A percentile compares a stretch with the other conserved stretches of the same genome.
These are phyloP conservation scores for Acanthochromis polyacanthus DNA, from an alignment of 2,113 vertebrate species.

Conservation along the genomic window DNA sequence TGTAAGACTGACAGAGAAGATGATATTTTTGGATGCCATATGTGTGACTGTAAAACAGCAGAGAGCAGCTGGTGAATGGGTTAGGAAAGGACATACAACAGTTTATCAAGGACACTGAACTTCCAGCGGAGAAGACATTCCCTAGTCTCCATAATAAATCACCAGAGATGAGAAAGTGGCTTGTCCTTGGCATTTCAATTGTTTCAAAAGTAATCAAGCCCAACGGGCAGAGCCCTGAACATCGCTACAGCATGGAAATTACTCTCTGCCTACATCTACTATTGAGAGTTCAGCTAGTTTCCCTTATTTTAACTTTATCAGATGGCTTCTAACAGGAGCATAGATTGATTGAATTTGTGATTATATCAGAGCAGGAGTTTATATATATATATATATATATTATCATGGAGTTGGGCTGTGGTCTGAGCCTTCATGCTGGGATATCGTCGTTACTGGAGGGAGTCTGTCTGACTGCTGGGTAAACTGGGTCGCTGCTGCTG, in stretches of 20 bases:
- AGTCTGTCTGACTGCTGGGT: not conserved
- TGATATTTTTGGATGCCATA: not conserved
- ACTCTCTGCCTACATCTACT: not conserved
- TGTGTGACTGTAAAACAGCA: conserved; percentile 24
- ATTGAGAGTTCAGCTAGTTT: not conserved
- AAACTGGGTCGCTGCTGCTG: not conserved
- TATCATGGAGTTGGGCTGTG: no score
- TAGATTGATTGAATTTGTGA: not conserved
- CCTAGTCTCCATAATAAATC: conserved; percentile 36
- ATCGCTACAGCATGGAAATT: conserved; percentile 15
- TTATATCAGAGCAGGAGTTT: not conserved
- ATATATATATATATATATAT: no score
- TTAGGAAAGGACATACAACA: conserved; percentile 14
- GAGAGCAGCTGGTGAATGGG: conserved; percentile 23
- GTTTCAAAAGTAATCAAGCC: conserved; percentile 29
- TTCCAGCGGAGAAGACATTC: conserved; percentile 15
- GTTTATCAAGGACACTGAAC: conserved; percentile 36
- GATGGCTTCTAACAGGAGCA: not conserved
- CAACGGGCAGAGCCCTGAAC: not conserved
- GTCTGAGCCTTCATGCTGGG: no score
- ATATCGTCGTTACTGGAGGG: not conserved
- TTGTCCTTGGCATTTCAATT: conserved; percentile 40
- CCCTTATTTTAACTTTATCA: not conserved
- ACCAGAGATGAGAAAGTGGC: conserved; percentile 15
- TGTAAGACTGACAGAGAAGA: not conserved